Conservation (phyloP, 2,113 vertebrate genomes). For the Tachysurus vachellii region DNA sequence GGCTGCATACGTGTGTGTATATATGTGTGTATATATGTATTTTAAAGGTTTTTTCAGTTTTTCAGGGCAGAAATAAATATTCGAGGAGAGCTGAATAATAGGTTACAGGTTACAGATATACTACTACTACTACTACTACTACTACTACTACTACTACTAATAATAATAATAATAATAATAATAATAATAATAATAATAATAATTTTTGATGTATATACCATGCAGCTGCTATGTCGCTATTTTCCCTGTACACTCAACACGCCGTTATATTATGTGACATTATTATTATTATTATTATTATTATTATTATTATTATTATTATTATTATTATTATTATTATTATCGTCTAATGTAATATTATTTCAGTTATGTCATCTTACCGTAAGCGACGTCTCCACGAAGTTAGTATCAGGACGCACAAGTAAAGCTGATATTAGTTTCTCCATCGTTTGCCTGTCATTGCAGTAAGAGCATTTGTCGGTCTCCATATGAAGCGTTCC, state of each 20-base stretch:
- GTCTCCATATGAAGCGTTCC: background rate
- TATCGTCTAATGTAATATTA: too few relatives aligned
- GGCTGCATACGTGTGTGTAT: too few relatives aligned
- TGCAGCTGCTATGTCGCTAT: background rate
- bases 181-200: background rate
- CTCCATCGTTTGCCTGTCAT: background rate
- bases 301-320: background rate
- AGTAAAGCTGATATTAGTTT: background rate
- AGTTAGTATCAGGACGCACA: too few relatives aligned
- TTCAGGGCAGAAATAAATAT: conserved; percentile 37
- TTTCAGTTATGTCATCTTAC: background rate
- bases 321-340: background rate
- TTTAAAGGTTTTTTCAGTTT: conserved; percentile 55
- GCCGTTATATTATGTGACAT: background rate
- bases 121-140: background rate
- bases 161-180: background rate
- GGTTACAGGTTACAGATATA: background rate
- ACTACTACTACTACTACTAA: background rate
- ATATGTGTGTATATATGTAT: background rate
- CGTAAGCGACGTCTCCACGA: background rate
- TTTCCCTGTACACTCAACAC: background rate
- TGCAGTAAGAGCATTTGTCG: too few relatives aligned
- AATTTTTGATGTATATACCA: background rate
- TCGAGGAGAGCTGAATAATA: background rate
- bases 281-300: background rate